phyloP scores from a whole-genome alignment of 2,888 invertebrate species.

The Athrips mouffetella region DNA sequence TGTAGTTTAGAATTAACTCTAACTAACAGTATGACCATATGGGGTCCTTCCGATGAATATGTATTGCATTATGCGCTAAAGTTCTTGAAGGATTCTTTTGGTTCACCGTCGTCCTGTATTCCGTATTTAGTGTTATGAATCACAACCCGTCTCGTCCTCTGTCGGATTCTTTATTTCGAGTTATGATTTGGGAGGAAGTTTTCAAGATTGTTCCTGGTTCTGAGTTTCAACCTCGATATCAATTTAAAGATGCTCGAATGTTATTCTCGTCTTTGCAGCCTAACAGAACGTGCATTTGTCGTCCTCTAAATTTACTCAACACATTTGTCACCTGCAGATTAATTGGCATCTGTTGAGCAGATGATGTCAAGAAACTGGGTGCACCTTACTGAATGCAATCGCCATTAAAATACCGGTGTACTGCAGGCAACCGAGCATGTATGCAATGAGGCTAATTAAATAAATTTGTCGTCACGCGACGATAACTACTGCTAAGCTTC shows the following conservation, averaged over 20 bases:
- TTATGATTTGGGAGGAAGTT: slow-evolving; percentile 18
- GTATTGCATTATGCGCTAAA: slow-evolving; percentile 41
- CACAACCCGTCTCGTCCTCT: slow-evolving; percentile 43
- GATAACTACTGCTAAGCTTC: slow-evolving; percentile 3
- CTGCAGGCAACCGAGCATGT: slow-evolving; percentile 22
- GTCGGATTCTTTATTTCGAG: slow-evolving; percentile 1
- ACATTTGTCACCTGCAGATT: slow-evolving; percentile 20
- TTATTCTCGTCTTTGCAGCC: too few relatives aligned
- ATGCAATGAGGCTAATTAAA: slow-evolving; percentile 17
- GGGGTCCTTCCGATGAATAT: slow-evolving; percentile 49
- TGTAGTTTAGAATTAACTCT: slow-evolving; percentile 41
- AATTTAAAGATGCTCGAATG: too few relatives aligned
- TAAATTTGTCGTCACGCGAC: slow-evolving; percentile 15
- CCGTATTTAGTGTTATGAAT: slow-evolving; percentile 56
- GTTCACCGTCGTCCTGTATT: slow-evolving; percentile 36
- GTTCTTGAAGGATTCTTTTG: slow-evolving; percentile 45
- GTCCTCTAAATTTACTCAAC: background rate
- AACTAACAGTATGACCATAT: slow-evolving; percentile 52
- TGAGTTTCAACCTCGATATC: too few relatives aligned
- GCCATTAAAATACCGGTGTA: slow-evolving; percentile 23
- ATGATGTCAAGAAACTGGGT: slow-evolving; percentile 14
- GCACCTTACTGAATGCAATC: slow-evolving; percentile 15
- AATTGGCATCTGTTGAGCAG: slow-evolving; percentile 9
- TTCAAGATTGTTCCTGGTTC: slow-evolving; percentile 4
- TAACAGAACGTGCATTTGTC: too few relatives aligned